These are phyloP conservation scores for Urocolius indicus DNA, from an alignment of 2,113 vertebrate genomes.

Conservation along the genomic window DNA sequence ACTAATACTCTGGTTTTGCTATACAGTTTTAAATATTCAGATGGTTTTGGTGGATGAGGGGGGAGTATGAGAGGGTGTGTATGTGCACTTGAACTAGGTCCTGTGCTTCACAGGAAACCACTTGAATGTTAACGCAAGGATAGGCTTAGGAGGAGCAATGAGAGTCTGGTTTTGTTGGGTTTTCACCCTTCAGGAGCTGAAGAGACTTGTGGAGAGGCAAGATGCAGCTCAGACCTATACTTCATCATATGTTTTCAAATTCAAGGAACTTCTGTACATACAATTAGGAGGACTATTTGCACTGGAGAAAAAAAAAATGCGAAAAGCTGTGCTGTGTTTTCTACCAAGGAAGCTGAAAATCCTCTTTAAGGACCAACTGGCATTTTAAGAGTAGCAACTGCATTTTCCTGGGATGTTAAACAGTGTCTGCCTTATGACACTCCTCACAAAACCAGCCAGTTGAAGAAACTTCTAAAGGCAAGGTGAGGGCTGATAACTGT, in stretches of 20 bases:
- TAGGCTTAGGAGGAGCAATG: fast-evolving
- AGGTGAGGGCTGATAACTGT: not conserved
- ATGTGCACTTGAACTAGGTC: not conserved
- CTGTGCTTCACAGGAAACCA: not conserved
- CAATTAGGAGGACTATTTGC: not conserved
- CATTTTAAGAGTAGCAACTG: not conserved
- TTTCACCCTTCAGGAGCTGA: not conserved
- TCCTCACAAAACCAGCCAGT: not conserved
- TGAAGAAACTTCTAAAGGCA: not conserved
- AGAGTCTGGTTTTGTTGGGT: not conserved
- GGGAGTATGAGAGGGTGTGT: fast-evolving
- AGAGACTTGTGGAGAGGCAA: not conserved
- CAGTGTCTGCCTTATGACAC: fast-evolving
- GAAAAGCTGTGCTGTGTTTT: not conserved
- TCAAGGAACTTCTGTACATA: not conserved
- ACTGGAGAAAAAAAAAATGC: not conserved
- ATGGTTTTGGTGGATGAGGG: fast-evolving
- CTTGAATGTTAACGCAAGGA: not conserved
- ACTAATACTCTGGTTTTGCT: not conserved
- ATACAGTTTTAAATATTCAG: not conserved
- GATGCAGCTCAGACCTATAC: not conserved
- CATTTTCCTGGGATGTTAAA: not conserved
- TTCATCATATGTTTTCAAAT: not conserved
- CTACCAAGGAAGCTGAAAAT: not conserved
- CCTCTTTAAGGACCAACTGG: not conserved